phyloP scores from a whole-genome alignment of 2,888 invertebrate species.

The Dichetophora obliterata region DNA sequence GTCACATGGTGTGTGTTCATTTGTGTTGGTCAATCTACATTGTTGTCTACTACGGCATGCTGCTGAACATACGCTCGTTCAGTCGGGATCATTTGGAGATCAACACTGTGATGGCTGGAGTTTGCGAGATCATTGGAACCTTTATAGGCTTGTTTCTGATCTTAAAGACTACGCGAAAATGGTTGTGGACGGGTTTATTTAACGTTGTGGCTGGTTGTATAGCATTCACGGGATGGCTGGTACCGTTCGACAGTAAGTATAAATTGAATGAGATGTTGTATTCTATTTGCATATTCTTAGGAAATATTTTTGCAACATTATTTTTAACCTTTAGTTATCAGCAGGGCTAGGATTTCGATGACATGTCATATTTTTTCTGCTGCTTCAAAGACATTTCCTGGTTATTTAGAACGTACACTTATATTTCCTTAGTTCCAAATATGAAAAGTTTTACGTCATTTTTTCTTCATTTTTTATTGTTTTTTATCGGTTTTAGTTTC shows the following conservation, averaged over 20 bases:
- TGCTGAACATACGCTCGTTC: constrained; percentile 70
- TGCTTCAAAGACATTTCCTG: no score
- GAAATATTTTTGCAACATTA: neutral
- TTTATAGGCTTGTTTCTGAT: constrained; percentile 68
- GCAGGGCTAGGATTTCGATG: no score
- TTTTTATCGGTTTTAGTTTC: no score
- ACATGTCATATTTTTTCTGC: no score
- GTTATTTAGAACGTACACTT: no score
- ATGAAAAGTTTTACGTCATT: no score
- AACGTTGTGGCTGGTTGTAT: constrained; percentile 67
- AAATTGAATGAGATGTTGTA: neutral
- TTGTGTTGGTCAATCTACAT: constrained; percentile 69
- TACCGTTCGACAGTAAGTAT: constrained; percentile 62
- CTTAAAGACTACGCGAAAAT: constrained; percentile 65
- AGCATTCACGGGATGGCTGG: constrained; percentile 68
- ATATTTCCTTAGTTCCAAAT: no score
- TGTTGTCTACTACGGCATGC: constrained; percentile 70
- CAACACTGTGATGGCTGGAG: constrained; percentile 69
- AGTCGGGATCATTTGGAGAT: constrained; percentile 69
- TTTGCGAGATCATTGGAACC: constrained; percentile 67
- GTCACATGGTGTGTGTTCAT: constrained; percentile 67
- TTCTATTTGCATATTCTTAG: neutral
- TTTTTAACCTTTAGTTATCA: no score
- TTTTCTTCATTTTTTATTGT: no score
- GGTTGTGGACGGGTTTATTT: constrained; percentile 68